Base-by-base conservation (phyloP, 2,797 vertebrate species). In the Pseudocheirus occidentalis region DNA sequence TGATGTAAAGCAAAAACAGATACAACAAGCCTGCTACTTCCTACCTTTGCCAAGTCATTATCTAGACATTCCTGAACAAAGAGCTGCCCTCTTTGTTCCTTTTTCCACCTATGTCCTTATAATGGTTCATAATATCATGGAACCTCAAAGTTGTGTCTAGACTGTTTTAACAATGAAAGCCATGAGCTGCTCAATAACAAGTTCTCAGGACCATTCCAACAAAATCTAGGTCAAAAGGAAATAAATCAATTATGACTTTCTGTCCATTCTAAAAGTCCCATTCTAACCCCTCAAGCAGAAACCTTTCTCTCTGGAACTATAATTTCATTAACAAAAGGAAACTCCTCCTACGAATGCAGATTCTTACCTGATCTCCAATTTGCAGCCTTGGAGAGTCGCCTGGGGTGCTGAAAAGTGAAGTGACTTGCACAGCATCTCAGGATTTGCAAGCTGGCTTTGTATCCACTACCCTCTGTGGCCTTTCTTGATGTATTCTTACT, bases 131-230 rank as follows among this genome's bases (percentile, higher is more conserved):
- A 95, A 97, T 94, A 66, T 95, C 96, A 94, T 96, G 91, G 90
- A 96, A 95, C 91, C 59, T 96, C 55, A 93, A 92, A 11, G 31
- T 73, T 55, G 93, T 95, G 55, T 96, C 91, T 95, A 58, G n/a
- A 81, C 66, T 24, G n/a, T 81, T 81, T 81, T 24, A 24, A 81
- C 66, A 81, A 24, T 40, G 66, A 81, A 81, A 81, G 9, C n/a
- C 29, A 92, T 93, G 91, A 81, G 55, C 40, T 59, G 94, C 90
- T 81, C 94, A 93, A 93, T 95, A 81, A 92, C 94, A 95, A 40
- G 96, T 62, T 95, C 96, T 59, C 93, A 90, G 96, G 97, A 97
- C 91, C 96, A 97, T 97, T 96, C 55, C 62, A 91, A 91, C 92
- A 93, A 53, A 94, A 94, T 73, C 10, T 29, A 50, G n/a, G 3